phyloP scores from a whole-genome alignment of 2,797 vertebrate genomes.

The Anisognathus igniventris region DNA sequence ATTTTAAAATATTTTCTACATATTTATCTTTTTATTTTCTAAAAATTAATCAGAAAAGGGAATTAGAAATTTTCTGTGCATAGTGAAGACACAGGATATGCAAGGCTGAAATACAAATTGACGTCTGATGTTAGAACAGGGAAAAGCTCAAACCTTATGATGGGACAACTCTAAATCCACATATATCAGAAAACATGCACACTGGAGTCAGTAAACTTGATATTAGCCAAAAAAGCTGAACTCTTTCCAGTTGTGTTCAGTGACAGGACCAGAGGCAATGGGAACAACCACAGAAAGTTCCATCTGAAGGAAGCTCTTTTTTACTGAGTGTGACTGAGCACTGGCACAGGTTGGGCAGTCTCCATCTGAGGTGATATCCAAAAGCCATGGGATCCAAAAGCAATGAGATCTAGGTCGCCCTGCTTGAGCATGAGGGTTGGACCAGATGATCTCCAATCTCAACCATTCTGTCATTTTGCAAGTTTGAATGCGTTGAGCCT shows the following conservation, averaged over 20 bases:
- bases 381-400: background rate
- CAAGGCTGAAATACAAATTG: background rate
- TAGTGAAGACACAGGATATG: background rate
- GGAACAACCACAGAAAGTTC: background rate
- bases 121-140: background rate
- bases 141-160: background rate
- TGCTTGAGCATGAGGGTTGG: background rate
- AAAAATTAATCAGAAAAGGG: background rate
- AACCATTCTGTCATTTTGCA: background rate
- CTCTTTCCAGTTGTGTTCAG: background rate
- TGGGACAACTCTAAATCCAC: background rate
- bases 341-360: background rate
- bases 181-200: background rate
- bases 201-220: background rate
- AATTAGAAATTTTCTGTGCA: background rate
- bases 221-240: background rate
- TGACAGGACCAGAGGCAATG: background rate
- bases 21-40: background rate
- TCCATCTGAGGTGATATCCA: background rate
- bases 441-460: background rate
- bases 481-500: background rate
- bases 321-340: background rate
- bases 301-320: background rate
- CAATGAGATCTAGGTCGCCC: background rate
- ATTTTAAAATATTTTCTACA: background rate